Conservation (phyloP, 1,140 invertebrate genomes). For the Leptinotarsa texana region DNA sequence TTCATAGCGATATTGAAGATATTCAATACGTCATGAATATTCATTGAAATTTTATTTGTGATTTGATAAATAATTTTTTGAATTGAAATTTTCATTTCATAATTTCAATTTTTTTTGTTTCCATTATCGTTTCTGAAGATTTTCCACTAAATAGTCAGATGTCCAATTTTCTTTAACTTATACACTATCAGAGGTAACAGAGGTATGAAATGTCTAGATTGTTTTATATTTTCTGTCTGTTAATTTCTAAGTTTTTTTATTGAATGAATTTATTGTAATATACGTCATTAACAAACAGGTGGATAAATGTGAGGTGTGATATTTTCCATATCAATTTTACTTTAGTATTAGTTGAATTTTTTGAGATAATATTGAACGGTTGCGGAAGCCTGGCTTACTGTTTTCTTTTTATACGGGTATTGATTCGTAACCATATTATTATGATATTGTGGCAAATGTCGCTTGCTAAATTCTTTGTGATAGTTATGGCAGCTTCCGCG, state of each 20-base stretch:
- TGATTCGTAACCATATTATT: background rate
- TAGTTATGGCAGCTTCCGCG: background rate
- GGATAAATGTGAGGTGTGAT: background rate
- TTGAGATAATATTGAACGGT: background rate
- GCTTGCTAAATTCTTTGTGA: background rate
- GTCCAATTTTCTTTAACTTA: too few relatives aligned
- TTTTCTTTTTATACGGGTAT: background rate
- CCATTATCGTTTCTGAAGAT: too few relatives aligned
- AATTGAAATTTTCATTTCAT: too few relatives aligned
- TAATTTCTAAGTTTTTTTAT: background rate
- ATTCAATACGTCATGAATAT: too few relatives aligned
- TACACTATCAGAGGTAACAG: too few relatives aligned
- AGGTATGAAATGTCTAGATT: background rate
- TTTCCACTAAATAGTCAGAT: too few relatives aligned
- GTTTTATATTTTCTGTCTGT: background rate
- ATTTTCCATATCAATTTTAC: constrained; percentile 6
- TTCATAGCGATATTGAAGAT: too few relatives aligned
- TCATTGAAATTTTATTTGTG: too few relatives aligned
- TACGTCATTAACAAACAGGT: background rate
- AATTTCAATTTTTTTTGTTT: too few relatives aligned
- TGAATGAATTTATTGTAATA: constrained; percentile 4
- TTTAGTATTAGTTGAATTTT: constrained; percentile 6
- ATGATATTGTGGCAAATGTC: constrained; percentile 1
- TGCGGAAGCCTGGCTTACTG: background rate
- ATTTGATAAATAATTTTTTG: too few relatives aligned